phyloP scores from a whole-genome alignment of 2,113 vertebrate genomes.

The Collichthys lucidus region DNA sequence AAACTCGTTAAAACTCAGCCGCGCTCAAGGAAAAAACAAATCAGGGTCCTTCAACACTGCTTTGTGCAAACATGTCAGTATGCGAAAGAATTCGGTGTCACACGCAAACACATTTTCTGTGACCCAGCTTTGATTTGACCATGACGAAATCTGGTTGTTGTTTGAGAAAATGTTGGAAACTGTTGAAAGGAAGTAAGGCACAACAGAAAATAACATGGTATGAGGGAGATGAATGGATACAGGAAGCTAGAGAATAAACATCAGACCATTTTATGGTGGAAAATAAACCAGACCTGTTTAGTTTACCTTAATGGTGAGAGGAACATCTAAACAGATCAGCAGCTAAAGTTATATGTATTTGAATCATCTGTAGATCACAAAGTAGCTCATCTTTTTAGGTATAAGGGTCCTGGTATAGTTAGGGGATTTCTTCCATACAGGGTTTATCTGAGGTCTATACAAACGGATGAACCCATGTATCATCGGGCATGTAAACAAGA shows the following conservation, averaged over 20 bases:
- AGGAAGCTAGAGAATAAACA: slow-evolving; percentile 37
- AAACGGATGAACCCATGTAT: slow-evolving; percentile 68
- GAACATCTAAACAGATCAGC: not conserved
- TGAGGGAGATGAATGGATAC: slow-evolving; percentile 14
- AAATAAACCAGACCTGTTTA: slow-evolving; percentile 26
- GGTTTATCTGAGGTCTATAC: slow-evolving; percentile 59
- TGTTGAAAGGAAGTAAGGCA: slow-evolving; percentile 2
- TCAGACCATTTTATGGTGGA: not conserved
- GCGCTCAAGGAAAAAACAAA: not conserved
- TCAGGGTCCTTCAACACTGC: not conserved
- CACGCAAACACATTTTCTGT: not conserved
- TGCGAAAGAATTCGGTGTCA: not conserved
- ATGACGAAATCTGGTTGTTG: slow-evolving; percentile 26
- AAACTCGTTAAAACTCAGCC: not conserved
- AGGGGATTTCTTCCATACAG: slow-evolving; percentile 45
- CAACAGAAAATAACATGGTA: slow-evolving; percentile 32
- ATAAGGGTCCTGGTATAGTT: slow-evolving; percentile 8
- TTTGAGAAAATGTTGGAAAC: slow-evolving; percentile 17
- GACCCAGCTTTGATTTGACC: slow-evolving; percentile 5
- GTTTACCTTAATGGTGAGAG: slow-evolving; percentile 2
- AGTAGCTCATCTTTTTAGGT: slow-evolving; percentile 16
- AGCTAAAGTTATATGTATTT: not conserved
- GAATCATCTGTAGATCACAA: not conserved
- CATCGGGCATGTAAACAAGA: slow-evolving; percentile 61
- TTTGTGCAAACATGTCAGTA: slow-evolving; percentile 15